Percentiles rank a stretch among this genome's conserved stretches.
Conservation (phyloP, 1,140 invertebrate genomes). For the Phocides pigmalion region DNA sequence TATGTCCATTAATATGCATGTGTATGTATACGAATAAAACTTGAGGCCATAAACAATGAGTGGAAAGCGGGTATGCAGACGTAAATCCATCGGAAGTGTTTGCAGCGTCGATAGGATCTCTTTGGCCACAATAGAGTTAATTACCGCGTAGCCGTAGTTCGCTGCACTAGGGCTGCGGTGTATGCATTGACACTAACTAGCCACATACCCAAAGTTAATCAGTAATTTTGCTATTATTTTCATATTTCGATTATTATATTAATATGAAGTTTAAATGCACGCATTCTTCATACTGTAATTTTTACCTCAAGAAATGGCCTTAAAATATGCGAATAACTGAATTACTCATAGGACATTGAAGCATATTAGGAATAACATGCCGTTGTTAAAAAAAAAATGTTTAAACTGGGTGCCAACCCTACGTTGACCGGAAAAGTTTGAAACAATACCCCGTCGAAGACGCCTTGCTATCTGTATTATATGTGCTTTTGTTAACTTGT, state of each 20-base stretch:
- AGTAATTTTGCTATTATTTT: no score
- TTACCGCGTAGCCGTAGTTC: conserved; percentile 62
- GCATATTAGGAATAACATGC: not conserved
- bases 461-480: conserved; percentile 31
- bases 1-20: conserved; percentile 1
- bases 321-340: no score
- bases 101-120: conserved; percentile 69
- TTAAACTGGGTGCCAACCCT: conserved; percentile 33
- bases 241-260: no score
- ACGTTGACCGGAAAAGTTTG: conserved; percentile 32
- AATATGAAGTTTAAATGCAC: no score
- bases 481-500: conserved; percentile 33
- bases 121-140: conserved; percentile 73
- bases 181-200: not conserved
- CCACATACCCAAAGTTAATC: no score
- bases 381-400: not conserved
- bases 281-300: no score
- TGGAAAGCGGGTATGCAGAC: conserved; percentile 72
- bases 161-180: conserved; percentile 52
- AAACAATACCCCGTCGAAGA: conserved; percentile 33
- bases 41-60: conserved; percentile 58
- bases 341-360: no score
- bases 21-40: conserved; percentile 18
- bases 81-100: conserved; percentile 79
- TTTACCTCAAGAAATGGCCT: no score